A percentile compares a stretch with the other conserved stretches of the same genome.
These are phyloP conservation scores for Hoplostethus mediterraneus DNA, from an alignment of 2,797 vertebrate genomes.

Conservation along the genomic window DNA sequence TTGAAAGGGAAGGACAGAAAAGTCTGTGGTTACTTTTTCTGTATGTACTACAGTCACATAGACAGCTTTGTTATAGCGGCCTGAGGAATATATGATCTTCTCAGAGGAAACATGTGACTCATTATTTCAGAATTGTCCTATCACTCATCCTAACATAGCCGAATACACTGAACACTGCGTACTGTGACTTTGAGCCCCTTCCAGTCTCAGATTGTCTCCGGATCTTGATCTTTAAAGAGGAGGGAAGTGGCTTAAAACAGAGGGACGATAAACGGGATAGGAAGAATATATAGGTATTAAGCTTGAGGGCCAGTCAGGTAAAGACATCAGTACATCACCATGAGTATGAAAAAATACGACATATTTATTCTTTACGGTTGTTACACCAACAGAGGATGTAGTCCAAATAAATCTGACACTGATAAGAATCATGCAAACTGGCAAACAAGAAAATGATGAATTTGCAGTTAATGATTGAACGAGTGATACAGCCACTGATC, in stretches of 20 bases:
- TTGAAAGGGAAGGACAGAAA: too few species aligned
- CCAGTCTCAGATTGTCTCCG: neutral
- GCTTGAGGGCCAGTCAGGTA: neutral
- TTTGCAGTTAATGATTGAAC: too few species aligned
- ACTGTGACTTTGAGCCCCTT: conserved; percentile 7
- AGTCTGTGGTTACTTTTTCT: neutral
- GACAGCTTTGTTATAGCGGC: neutral
- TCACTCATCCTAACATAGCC: conserved; percentile 30
- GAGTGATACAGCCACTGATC: too few species aligned
- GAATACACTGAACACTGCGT: neutral
- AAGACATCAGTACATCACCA: neutral
- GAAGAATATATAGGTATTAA: neutral
- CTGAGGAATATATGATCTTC: neutral
- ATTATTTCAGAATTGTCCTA: conserved; percentile 35
- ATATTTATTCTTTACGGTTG: neutral
- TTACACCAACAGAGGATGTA: neutral
- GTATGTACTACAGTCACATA: neutral
- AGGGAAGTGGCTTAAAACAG: neutral
- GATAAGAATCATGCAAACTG: neutral
- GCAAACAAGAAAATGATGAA: too few species aligned
- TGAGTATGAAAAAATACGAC: neutral
- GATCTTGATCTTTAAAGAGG: conserved; percentile 15
- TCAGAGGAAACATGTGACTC: neutral
- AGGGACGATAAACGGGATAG: neutral
- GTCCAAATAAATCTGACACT: conserved; percentile 1